These are phyloP conservation scores for Allacma fusca DNA, from an alignment of 2,888 invertebrate species.

Conservation along the genomic window DNA sequence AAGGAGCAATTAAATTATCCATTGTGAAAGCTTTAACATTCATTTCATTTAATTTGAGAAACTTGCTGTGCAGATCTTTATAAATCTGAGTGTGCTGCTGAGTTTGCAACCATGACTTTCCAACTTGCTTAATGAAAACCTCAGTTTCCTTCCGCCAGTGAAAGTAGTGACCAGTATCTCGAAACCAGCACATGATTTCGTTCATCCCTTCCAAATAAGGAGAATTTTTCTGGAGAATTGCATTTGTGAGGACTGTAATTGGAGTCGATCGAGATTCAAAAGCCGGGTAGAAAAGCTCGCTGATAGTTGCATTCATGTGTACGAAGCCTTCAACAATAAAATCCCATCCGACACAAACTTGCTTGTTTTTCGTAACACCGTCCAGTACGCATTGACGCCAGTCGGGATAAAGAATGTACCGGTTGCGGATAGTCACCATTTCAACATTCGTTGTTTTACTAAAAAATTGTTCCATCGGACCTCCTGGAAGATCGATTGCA, in stretches of 20 bases:
- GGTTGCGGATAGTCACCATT: background rate
- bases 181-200: background rate
- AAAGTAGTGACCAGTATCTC: conserved; percentile 28
- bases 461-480: conserved; percentile 27
- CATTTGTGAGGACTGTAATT: background rate
- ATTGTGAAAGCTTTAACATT: conserved; percentile 7
- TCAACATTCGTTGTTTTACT: background rate
- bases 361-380: background rate
- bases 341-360: conserved; percentile 25
- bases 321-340: conserved; percentile 8
- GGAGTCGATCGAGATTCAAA: background rate
- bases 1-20: conserved; percentile 1
- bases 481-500: conserved; percentile 12
- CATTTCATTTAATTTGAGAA: background rate
- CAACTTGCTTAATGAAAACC: conserved; percentile 1
- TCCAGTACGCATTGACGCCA: background rate
- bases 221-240: conserved; percentile 23
- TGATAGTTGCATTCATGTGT: background rate
- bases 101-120: conserved; percentile 16
- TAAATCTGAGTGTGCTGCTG: background rate
- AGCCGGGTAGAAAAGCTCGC: background rate
- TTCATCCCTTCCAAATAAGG: conserved; percentile 13
- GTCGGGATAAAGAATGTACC: background rate
- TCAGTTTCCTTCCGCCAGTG: conserved; percentile 20
- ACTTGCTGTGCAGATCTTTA: background rate